These are phyloP conservation scores for Apeltes quadracus DNA, from an alignment of 2,113 vertebrate genomes.

Conservation along the genomic window DNA sequence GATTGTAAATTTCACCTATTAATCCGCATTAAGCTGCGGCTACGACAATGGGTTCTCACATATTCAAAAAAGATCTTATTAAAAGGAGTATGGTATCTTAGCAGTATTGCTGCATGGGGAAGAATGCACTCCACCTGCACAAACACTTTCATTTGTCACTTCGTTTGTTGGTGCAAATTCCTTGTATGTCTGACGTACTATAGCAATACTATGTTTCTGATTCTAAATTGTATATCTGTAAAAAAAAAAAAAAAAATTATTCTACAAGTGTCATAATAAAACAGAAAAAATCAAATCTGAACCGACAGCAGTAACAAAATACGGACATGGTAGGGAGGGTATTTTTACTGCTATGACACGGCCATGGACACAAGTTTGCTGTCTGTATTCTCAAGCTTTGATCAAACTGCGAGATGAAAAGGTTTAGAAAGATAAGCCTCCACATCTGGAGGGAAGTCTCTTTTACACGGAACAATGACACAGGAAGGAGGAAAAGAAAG, in stretches of 20 bases:
- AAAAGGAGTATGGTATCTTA: neutral
- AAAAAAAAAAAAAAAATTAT: too few relatives aligned
- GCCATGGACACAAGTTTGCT: conserved; percentile 51
- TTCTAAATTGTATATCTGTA: too few relatives aligned
- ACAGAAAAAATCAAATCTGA: conserved; percentile 16
- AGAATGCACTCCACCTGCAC: too few relatives aligned
- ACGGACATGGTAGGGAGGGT: conserved; percentile 5
- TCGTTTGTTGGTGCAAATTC: too few relatives aligned
- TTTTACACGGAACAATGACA: conserved; percentile 52
- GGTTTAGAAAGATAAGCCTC: conserved; percentile 34
- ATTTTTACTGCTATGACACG: conserved; percentile 66
- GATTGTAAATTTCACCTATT: neutral
- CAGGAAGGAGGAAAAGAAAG: conserved; percentile 70
- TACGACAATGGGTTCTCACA: neutral
- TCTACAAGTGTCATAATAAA: neutral
- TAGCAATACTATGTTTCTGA: too few relatives aligned
- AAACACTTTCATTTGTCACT: too few relatives aligned
- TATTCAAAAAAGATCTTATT: neutral
- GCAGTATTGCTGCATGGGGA: neutral
- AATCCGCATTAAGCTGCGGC: neutral
- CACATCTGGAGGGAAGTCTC: conserved; percentile 74
- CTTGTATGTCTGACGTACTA: too few relatives aligned
- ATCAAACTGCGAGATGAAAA: conserved; percentile 62
- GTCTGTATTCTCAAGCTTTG: conserved; percentile 57
- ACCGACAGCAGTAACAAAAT: conserved; percentile 21